Evolutionary conservation across 1,140 invertebrate genomes (phyloP), one percentile per base, ranked within the genome.

Genomic region (Saccostrea echinata): DNA sequence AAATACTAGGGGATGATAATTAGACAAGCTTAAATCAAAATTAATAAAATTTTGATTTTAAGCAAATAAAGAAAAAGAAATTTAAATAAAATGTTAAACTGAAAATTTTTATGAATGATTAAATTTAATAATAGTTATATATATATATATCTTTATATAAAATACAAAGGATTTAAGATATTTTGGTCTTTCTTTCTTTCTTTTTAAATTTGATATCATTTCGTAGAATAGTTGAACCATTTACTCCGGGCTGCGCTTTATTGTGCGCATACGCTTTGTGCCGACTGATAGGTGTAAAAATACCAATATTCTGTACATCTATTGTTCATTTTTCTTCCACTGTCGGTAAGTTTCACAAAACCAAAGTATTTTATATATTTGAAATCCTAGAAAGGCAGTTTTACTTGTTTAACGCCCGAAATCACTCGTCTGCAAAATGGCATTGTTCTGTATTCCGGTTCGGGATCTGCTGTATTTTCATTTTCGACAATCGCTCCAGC

Each of bases 371-470:
- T 76, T 13, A 12, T 27, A 3, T 33, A 76, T 16, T 0, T 30
- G 68, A 30, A 33, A 30, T 76, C 12, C 12, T 30, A 30, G 68
- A 16, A 21, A 30, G 13, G 68, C 30, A 30, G 27, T 2, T 27
- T 4, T 76, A 76, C 13, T 11, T 16, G 24, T 35, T 76, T 76
- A 16, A 30, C 13, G 0, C 68, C 64, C 30, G 33, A 76, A 76
- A 1, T 76, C 13, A 76, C 30, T 76, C 68, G 68, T 76, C 68
- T 76, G 68, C 68, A 24, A 76, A 3, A 33, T 76, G 9, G 24
- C 68, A 76, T 76, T 76, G 68, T 83, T 52, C 81, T 24, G 21
- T 0, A n/a, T 83, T 83, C 35, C 81, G 51, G 81, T 83, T n/a
- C 21, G 35, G 1, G 51, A 76, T 52, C 9, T 52, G 35, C 6